A percentile compares a stretch with the other conserved stretches of the same genome.
Evolutionary conservation across 2,797 vertebrate genomes (phyloP).

Genomic region (Synaphobranchus kaupii): DNA sequence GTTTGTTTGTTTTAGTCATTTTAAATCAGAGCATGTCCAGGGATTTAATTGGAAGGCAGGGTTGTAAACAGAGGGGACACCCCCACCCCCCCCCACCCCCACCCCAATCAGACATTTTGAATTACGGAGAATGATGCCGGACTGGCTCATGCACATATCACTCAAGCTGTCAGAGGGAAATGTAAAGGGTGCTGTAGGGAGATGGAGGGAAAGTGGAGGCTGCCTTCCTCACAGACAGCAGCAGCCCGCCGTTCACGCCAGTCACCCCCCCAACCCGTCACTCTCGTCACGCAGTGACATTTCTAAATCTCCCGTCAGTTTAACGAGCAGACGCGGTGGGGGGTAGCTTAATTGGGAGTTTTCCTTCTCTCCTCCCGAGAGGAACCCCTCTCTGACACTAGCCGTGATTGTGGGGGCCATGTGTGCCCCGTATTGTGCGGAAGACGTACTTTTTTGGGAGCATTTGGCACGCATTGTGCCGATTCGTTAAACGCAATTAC

Average conservation of each 20-base stretch:
- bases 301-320: constrained; percentile 19
- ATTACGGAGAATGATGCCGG: constrained; percentile 13
- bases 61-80: background rate
- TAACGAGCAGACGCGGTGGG: background rate
- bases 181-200: background rate
- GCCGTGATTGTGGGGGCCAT: background rate
- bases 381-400: background rate
- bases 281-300: background rate
- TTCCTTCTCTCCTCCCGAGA: background rate
- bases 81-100: background rate
- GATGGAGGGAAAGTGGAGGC: background rate
- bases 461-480: background rate
- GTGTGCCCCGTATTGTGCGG: background rate
- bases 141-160: background rate
- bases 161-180: constrained; percentile 8
- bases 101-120: constrained; percentile 20
- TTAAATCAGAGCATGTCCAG: constrained; percentile 1
- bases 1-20: background rate
- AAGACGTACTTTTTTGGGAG: background rate
- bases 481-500: constrained; percentile 8
- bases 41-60: constrained; percentile 17
- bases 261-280: background rate
- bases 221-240: background rate
- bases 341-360: constrained; percentile 16
- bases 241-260: constrained; percentile 19